These are phyloP conservation scores for Philypnodon macrostomus DNA, from an alignment of 2,797 vertebrate species.

Conservation along the genomic window DNA sequence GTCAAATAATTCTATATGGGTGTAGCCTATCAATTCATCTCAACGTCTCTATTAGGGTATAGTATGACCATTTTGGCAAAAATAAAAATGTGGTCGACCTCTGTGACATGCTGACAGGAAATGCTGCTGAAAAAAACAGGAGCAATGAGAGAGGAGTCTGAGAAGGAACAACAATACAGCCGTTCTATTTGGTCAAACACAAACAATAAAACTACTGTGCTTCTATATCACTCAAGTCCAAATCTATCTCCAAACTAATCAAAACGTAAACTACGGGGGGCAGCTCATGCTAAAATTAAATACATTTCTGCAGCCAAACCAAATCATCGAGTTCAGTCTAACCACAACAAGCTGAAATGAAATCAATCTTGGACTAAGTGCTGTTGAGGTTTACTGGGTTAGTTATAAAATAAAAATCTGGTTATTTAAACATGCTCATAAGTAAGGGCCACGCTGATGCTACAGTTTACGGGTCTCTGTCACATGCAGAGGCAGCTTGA, in stretches of 20 bases:
- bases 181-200: constrained; percentile 6
- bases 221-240: too few species aligned
- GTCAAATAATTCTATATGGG: too few species aligned
- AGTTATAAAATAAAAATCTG: constrained; percentile 24
- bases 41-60: too few species aligned
- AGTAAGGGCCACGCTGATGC: constrained; percentile 32
- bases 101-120: constrained; percentile 19
- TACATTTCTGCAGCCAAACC: constrained; percentile 6
- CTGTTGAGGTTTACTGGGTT: constrained; percentile 12
- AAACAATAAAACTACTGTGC: background rate
- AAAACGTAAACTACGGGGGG: background rate
- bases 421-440: constrained; percentile 63
- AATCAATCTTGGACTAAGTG: background rate
- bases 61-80: background rate
- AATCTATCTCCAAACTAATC: background rate
- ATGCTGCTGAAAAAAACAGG: constrained; percentile 6
- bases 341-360: constrained; percentile 6
- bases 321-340: background rate
- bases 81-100: background rate
- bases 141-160: constrained; percentile 7
- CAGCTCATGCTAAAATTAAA: constrained; percentile 51
- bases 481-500: constrained; percentile 62
- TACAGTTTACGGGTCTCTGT: constrained; percentile 38
- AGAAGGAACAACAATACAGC: constrained; percentile 7
- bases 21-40: too few species aligned